phyloP scores from a whole-genome alignment of 2,113 vertebrate species.

The Atherinomorus stipes region DNA sequence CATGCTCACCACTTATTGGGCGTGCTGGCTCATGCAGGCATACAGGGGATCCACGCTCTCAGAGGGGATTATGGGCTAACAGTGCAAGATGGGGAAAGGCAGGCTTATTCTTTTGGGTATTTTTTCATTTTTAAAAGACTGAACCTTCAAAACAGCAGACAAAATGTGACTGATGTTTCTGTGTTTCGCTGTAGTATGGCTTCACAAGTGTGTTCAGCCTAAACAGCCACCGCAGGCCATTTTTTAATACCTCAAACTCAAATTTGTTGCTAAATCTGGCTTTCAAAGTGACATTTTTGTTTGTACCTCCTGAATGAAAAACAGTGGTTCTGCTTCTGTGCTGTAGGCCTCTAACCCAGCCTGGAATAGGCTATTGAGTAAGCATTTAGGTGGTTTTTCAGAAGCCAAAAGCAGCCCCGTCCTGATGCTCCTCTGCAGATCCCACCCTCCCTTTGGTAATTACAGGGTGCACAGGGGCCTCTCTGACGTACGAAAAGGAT shows the following conservation, averaged over 20 bases:
- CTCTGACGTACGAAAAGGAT: slow-evolving; percentile 85
- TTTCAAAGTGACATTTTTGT: slow-evolving; percentile 22
- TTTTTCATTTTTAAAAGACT: slow-evolving; percentile 50
- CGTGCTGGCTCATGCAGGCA: slow-evolving; percentile 73
- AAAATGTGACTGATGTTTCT: slow-evolving; percentile 27
- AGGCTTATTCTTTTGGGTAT: slow-evolving; percentile 54
- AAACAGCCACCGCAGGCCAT: not conserved
- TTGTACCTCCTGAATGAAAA: slow-evolving; percentile 36
- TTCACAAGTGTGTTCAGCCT: slow-evolving; percentile 1
- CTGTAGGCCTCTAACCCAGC: slow-evolving; percentile 47
- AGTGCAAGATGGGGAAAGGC: slow-evolving; percentile 40
- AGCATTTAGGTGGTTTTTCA: slow-evolving; percentile 73
- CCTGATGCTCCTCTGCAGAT: slow-evolving; percentile 67
- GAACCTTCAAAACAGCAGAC: slow-evolving; percentile 28
- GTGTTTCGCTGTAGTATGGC: slow-evolving; percentile 14
- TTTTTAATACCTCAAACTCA: not conserved
- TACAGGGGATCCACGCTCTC: slow-evolving; percentile 74
- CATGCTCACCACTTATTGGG: slow-evolving; percentile 72
- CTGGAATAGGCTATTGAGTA: slow-evolving; percentile 64
- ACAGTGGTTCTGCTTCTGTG: slow-evolving; percentile 58
- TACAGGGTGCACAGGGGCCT: slow-evolving; percentile 84
- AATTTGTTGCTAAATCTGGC: not conserved
- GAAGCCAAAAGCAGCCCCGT: slow-evolving; percentile 67
- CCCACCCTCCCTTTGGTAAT: slow-evolving; percentile 80
- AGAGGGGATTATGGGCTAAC: slow-evolving; percentile 71